Percentiles rank a stretch among this genome's conserved stretches.
These are phyloP conservation scores for Prosopocoilus inquinatus DNA, from an alignment of 2,888 invertebrate genomes.

Conservation along the genomic window DNA sequence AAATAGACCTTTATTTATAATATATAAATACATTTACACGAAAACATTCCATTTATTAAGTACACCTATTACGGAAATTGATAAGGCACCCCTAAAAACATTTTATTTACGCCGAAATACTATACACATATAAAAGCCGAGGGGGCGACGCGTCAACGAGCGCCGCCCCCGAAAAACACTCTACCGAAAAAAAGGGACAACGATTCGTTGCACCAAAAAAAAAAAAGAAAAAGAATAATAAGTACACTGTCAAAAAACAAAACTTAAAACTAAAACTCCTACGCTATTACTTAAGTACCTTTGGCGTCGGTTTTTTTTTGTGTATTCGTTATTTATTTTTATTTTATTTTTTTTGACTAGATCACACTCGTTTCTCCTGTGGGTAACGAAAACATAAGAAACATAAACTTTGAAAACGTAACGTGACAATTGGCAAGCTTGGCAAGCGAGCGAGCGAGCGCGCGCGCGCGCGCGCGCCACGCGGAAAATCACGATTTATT, in stretches of 20 bases:
- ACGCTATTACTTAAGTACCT: neutral
- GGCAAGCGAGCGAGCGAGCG: conserved; percentile 3
- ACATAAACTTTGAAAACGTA: conserved; percentile 30
- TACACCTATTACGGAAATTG: too few species aligned
- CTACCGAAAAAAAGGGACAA: conserved; percentile 8
- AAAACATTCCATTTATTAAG: conserved; percentile 18
- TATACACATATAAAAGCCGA: too few species aligned
- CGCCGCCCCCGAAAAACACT: too few species aligned
- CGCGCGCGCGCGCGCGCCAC: neutral
- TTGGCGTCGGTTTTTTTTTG: neutral
- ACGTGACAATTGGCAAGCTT: too few species aligned
- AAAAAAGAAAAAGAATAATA: too few species aligned
- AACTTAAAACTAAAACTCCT: neutral
- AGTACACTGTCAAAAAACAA: neutral
- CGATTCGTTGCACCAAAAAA: conserved; percentile 8
- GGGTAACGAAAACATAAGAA: conserved; percentile 30
- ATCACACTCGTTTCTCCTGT: conserved; percentile 43
- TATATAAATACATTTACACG: conserved; percentile 18
- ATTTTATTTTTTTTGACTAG: conserved; percentile 40
- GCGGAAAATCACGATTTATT: conserved; percentile 18
- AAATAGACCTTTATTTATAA: conserved; percentile 21
- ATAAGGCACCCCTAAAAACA: too few species aligned
- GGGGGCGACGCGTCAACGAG: too few species aligned
- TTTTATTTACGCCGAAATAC: too few species aligned
- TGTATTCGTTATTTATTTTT: conserved; percentile 1